Conservation (phyloP, 2,888 invertebrate genomes). For the Eucera pruinosa region DNA sequence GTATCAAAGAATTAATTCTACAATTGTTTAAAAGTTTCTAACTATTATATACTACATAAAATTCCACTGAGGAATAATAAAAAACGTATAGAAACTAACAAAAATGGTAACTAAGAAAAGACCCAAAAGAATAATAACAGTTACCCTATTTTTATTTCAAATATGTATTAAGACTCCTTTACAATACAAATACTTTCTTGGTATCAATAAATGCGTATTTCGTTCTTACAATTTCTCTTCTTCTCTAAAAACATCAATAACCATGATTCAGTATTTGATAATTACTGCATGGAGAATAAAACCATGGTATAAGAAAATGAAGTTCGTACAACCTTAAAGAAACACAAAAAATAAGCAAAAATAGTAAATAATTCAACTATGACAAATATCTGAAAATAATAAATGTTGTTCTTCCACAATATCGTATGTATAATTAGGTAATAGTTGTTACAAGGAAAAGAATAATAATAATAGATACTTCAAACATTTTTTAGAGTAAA, state of each 20-base stretch:
- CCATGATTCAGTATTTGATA: background rate
- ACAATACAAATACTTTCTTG: background rate
- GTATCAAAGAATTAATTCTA: too few species aligned
- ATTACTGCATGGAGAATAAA: constrained; percentile 68
- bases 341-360: constrained; percentile 1
- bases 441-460: too few species aligned
- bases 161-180: background rate
- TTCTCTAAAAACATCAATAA: background rate
- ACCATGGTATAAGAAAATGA: constrained; percentile 75
- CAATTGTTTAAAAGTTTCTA: too few species aligned
- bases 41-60: too few species aligned
- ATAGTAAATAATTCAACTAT: background rate
- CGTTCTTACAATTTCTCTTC: background rate
- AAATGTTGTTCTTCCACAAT: too few species aligned
- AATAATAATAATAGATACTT: too few species aligned
- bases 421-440: too few species aligned
- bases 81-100: too few species aligned
- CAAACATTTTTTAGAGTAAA: too few species aligned
- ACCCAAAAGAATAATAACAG: background rate
- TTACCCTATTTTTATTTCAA: constrained; percentile 25
- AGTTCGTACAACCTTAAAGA: constrained; percentile 69
- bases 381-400: background rate
- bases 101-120: too few species aligned
- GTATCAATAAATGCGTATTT: background rate
- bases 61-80: too few species aligned